Percentiles rank a stretch among this genome's conserved stretches.
Conservation (phyloP, 2,888 invertebrate species). For the Malacosoma neustria region DNA sequence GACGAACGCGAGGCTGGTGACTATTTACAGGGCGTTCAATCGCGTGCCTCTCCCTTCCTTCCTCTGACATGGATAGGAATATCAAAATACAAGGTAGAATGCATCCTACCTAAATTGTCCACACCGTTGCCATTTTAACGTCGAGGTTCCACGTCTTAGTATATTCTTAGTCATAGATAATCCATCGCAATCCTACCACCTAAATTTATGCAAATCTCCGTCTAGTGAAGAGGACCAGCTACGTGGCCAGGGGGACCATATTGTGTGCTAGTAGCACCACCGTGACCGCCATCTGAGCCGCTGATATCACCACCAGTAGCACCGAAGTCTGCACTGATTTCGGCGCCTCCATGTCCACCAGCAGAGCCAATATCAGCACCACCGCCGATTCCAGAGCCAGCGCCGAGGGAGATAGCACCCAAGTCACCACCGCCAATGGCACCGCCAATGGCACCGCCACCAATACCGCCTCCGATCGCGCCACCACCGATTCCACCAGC, state of each 20-base stretch:
- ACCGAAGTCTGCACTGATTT: conserved; percentile 44
- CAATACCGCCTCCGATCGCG: conserved; percentile 25
- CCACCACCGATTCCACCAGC: conserved; percentile 28
- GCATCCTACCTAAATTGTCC: background rate
- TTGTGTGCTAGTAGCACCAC: conserved; percentile 59
- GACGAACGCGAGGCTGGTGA: conserved; percentile 41
- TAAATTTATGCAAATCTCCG: conserved; percentile 17
- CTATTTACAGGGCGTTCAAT: conserved; percentile 54
- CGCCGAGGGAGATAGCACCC: conserved; percentile 32
- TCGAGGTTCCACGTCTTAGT: conserved; percentile 5
- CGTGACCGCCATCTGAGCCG: conserved; percentile 35
- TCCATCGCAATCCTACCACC: conserved; percentile 40
- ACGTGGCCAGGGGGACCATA: conserved; percentile 71
- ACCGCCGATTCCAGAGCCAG: conserved; percentile 25
- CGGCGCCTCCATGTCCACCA: conserved; percentile 41
- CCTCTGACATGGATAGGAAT: conserved; percentile 21
- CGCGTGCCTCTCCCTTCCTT: conserved; percentile 27
- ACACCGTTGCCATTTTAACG: background rate
- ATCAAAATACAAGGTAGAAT: conserved; percentile 7
- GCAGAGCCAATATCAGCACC: conserved; percentile 23
- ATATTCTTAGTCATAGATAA: conserved; percentile 40
- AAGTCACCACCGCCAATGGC: conserved; percentile 34
- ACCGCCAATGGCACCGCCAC: conserved; percentile 43
- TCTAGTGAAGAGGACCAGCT: conserved; percentile 65
- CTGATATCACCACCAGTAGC: conserved; percentile 38